phyloP scores from a whole-genome alignment of 2,888 invertebrate genomes.

The Branchellion lobata region DNA sequence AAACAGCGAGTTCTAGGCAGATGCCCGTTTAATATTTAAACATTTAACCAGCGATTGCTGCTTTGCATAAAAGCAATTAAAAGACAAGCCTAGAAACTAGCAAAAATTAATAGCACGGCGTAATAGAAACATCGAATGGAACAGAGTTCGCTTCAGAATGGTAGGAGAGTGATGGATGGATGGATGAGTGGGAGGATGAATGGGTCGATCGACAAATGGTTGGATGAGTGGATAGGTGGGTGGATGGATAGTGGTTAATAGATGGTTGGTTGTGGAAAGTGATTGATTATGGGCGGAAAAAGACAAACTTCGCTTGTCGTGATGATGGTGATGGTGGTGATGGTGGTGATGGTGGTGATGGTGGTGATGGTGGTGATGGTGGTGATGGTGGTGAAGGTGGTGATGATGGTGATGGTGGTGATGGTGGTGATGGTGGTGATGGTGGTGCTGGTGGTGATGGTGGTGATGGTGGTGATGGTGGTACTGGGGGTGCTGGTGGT shows the following conservation, averaged over 20 bases:
- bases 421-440: conserved; percentile 4
- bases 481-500: no score
- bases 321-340: conserved; percentile 6
- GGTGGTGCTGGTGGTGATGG: conserved; percentile 15
- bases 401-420: conserved; percentile 21
- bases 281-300: no score
- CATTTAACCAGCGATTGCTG: background rate
- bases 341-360: conserved; percentile 18
- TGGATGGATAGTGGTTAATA: no score
- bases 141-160: no score
- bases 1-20: background rate
- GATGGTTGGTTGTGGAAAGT: no score
- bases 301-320: no score
- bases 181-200: no score
- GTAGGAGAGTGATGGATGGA: no score
- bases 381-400: conserved; percentile 17
- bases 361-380: conserved; percentile 3
- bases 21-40: background rate
- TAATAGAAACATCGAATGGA: background rate
- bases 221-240: no score
- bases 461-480: background rate
- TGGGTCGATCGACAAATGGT: no score
- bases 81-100: background rate
- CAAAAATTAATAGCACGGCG: background rate
- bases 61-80: conserved; percentile 13